Base-by-base conservation (phyloP, 2,113 vertebrate species). In the Helogale parvula region DNA sequence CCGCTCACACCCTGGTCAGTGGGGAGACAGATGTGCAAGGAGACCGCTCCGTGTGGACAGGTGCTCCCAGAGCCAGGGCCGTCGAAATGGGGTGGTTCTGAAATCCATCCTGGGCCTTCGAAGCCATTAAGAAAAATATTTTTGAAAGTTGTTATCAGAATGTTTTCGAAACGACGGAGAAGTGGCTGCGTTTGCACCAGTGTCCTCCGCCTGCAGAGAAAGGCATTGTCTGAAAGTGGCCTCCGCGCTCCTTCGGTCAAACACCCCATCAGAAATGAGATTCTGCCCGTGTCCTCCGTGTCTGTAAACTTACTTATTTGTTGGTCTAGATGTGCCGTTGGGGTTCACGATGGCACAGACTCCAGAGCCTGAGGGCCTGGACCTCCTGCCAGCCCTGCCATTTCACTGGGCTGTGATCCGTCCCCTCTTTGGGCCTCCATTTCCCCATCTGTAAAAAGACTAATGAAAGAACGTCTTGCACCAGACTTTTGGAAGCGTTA, bases 31-130 rank as follows among this genome's bases (percentile, higher is more conserved):
- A 25, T 0, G 0, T 3, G 7, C 4, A 25, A 4, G 77, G 74
- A 15, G 27, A 31, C 35, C 23, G 7, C 0, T 0, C 0, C 0
- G 84, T 0, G 7, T 27, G 23, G 68, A 33, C 1, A 15, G 17
- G 33, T 1, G 31, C 7, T 3, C 3, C 5, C 2, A 14, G 66
- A 33, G 35, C 31, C 0, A 1, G 4, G 25, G 50, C 0, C 0
- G 0, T 29, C 13, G 23, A 60, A 1, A 21, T 5, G 21, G 15
- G 21, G 7, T 2, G 5, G 2, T 50, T 81, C 83, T 79, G 88
- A 92, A 76, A 47, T 17, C 71, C n/a, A 29, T 16, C 7, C 31
- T 88, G 41, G 21, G 57, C 19, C 25, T 77, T 84, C 60, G 65
- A 25, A 90, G 13, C 65, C 35, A 14, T 27, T 35, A n/a, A 29